Conservation (phyloP, 2,888 invertebrate genomes). For the Polymixis flavicincta region DNA sequence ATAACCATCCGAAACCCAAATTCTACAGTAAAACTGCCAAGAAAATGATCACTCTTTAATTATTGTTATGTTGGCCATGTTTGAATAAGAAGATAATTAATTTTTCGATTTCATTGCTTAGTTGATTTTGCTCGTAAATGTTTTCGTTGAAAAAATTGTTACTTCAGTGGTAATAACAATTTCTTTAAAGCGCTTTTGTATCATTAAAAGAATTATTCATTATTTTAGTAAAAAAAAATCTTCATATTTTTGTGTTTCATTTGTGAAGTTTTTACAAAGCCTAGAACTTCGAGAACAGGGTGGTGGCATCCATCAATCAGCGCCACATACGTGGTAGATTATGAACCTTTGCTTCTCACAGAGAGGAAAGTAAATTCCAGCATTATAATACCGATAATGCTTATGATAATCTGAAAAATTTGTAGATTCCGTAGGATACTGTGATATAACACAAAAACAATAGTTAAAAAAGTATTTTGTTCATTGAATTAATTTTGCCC, state of each 20-base stretch:
- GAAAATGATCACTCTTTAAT: slow-evolving; percentile 74
- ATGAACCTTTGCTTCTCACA: neutral
- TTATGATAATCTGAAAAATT: neutral
- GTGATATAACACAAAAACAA: no score
- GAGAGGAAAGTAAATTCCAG: neutral
- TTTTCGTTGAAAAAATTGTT: neutral
- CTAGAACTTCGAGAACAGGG: neutral
- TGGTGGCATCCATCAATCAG: no score
- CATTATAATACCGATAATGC: neutral
- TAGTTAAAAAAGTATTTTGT: no score
- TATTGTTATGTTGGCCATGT: neutral
- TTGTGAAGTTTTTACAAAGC: neutral
- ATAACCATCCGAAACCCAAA: slow-evolving; percentile 81
- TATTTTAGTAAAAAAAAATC: slow-evolving; percentile 5
- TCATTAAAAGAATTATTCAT: neutral
- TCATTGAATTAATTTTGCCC: no score
- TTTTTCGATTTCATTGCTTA: neutral
- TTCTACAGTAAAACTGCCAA: slow-evolving; percentile 79
- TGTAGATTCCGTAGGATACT: no score
- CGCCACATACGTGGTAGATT: no score
- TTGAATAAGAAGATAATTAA: neutral
- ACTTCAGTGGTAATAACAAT: neutral
- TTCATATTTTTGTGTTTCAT: slow-evolving; percentile 10
- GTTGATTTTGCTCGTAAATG: slow-evolving; percentile 4
- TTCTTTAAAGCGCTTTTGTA: neutral